Percentiles rank a stretch among this genome's conserved stretches.
Evolutionary conservation across 1,140 invertebrate genomes (phyloP).

Genomic region (Heliconius hermathena): DNA sequence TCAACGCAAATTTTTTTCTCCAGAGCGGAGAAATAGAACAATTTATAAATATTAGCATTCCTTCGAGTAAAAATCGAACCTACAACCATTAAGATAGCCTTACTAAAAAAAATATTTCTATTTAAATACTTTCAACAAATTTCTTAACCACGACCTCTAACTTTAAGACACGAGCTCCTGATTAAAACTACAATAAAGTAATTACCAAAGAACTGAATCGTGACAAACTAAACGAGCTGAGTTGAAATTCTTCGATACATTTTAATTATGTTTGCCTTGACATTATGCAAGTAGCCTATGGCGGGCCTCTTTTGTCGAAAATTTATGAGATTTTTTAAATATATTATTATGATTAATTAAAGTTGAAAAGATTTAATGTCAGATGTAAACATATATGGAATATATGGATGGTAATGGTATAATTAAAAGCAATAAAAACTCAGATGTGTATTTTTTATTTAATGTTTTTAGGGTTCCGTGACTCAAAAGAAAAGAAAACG

Average conservation of each 20-base stretch:
- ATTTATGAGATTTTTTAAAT: neutral
- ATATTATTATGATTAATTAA: slow-evolving; percentile 8
- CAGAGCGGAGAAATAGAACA: too few species aligned
- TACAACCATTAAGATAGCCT: too few species aligned
- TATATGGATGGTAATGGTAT: too few species aligned
- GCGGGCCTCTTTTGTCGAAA: neutral
- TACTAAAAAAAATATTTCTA: neutral
- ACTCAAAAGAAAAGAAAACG: too few species aligned
- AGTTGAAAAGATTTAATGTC: neutral
- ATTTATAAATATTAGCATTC: too few species aligned
- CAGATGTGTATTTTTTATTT: neutral
- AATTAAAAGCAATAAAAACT: too few species aligned
- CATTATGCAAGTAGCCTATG: slow-evolving; percentile 25
- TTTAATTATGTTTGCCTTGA: slow-evolving; percentile 29
- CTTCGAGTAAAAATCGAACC: too few species aligned
- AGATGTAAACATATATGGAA: neutral
- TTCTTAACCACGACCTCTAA: neutral
- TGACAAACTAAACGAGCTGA: slow-evolving; percentile 17
- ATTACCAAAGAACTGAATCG: slow-evolving; percentile 22
- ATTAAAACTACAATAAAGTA: slow-evolving; percentile 16
- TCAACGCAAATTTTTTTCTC: too few species aligned
- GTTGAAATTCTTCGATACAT: slow-evolving; percentile 22
- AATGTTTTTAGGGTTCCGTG: neutral
- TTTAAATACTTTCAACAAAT: neutral
- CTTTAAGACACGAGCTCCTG: neutral